Evolutionary conservation across 2,888 invertebrate species (phyloP), one percentile per base, ranked within the genome.

Genomic region (Ommatoiulus sabulosus): DNA sequence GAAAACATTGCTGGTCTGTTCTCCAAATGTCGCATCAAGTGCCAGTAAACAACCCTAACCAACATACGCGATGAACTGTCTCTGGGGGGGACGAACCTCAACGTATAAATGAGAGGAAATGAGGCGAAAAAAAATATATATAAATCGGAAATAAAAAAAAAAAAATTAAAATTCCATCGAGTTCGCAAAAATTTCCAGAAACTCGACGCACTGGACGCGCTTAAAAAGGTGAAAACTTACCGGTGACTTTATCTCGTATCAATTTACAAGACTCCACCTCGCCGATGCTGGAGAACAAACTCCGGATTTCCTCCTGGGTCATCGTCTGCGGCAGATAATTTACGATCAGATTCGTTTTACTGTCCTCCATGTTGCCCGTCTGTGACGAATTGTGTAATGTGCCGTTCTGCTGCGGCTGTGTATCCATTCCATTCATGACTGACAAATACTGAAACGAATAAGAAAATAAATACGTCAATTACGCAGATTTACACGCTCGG

Each of bases 291-390:
- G 98, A 97, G 94, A 99, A 99, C 89, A 99, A 95, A 89, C 98
- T 97, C 90, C 99, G 95, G 90, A 99, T 99, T 94, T 99, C 99
- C 93, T 99, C 99, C 94, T 99, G 99, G 89, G 98, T 98, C 99
- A 99, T 99, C 91, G 97, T 98, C 94, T 99, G 99, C 90, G 99
- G 99, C 93, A 99, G 95, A 94, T 99, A 99, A 94, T 99, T 99
- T 92, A 99, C 99, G 93, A 99, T 99, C 91, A 99, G 95, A 94
- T 99, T 99, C 91, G 99, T 99, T 94, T 98, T 97, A 92, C 97
- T 97, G 94, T 98, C 98, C 94, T 97, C 97, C 92, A 96, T 95
- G 92, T 96, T 96, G 85, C 94, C 93, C 88, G 94, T 92, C 89
- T 92, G 91, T 52, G 88, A 80, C 52, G 90, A 89, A 89, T 92